Evolutionary conservation across 2,888 invertebrate species (phyloP).

Genomic region (Caenorhabditis sp.): DNA sequence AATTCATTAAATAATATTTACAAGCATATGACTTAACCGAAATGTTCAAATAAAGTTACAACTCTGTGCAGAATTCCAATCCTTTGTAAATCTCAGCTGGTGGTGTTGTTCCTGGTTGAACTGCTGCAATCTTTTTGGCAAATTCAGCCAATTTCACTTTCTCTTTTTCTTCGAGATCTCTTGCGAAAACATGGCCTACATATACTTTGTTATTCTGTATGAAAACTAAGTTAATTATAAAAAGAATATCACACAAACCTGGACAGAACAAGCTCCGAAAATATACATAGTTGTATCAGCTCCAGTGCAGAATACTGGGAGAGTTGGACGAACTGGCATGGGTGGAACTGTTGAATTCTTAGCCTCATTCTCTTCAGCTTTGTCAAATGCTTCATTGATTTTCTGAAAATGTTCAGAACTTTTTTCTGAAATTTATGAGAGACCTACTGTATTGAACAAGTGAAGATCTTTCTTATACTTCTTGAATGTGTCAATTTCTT

Average conservation of each 20-base stretch:
- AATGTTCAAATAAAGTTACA: constrained; percentile 24
- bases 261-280: constrained; percentile 65
- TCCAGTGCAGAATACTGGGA: constrained; percentile 64
- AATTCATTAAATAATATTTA: not conserved
- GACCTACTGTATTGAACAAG: constrained; percentile 56
- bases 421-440: not conserved
- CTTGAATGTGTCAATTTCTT: constrained; percentile 58
- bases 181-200: constrained; percentile 60
- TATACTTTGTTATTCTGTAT: constrained; percentile 67
- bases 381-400: constrained; percentile 64
- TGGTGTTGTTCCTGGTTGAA: constrained; percentile 41
- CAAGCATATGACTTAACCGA: not conserved
- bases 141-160: constrained; percentile 60
- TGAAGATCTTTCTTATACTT: constrained; percentile 64
- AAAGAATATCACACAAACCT: constrained; percentile 35
- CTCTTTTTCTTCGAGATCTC: constrained; percentile 62
- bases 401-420: constrained; percentile 40
- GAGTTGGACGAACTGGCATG: constrained; percentile 61
- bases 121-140: constrained; percentile 52
- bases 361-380: constrained; percentile 59
- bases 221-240: not conserved
- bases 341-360: constrained; percentile 58
- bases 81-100: constrained; percentile 43
- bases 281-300: constrained; percentile 66
- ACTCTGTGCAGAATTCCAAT: constrained; percentile 64